Evolutionary conservation across 37 sponge, comb jelly and placozoan species (phyloP).

Genomic region (Crambe crambe): DNA sequence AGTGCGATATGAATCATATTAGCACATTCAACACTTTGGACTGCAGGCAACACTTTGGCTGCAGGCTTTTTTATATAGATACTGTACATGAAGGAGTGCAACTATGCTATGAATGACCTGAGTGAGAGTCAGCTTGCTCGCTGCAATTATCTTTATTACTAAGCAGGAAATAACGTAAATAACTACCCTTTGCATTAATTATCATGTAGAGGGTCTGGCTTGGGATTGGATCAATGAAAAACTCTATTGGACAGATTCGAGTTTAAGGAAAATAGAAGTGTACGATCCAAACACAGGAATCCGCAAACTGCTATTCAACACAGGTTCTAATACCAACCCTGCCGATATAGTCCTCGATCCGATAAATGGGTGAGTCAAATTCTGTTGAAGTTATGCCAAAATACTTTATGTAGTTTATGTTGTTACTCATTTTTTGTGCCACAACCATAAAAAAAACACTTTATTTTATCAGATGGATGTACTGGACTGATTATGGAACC

Average conservation of each 20-base stretch:
- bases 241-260: conserved; percentile 75
- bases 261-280: conserved; percentile 11
- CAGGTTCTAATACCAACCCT: conserved; percentile 7
- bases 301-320: conserved; percentile 11
- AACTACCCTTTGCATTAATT: not conserved
- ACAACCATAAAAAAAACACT: not conserved
- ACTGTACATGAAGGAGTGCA: too few relatives aligned
- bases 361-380: conserved; percentile 5
- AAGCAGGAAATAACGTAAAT: too few relatives aligned
- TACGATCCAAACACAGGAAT: not conserved
- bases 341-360: conserved; percentile 29
- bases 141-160: not conserved
- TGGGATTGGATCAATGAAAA: conserved; percentile 69
- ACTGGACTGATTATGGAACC: conserved; percentile 60
- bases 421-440: not conserved
- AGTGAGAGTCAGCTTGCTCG: too few relatives aligned
- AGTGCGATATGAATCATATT: too few relatives aligned
- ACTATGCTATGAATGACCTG: too few relatives aligned
- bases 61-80: too few relatives aligned
- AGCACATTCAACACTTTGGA: too few relatives aligned
- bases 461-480: conserved; percentile 20
- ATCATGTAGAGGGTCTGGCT: conserved; percentile 66
- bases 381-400: not conserved
- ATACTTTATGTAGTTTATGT: not conserved
- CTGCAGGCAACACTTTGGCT: too few relatives aligned